Base-by-base conservation (phyloP, 1,140 invertebrate genomes). In the Harpegnathos saltator region DNA sequence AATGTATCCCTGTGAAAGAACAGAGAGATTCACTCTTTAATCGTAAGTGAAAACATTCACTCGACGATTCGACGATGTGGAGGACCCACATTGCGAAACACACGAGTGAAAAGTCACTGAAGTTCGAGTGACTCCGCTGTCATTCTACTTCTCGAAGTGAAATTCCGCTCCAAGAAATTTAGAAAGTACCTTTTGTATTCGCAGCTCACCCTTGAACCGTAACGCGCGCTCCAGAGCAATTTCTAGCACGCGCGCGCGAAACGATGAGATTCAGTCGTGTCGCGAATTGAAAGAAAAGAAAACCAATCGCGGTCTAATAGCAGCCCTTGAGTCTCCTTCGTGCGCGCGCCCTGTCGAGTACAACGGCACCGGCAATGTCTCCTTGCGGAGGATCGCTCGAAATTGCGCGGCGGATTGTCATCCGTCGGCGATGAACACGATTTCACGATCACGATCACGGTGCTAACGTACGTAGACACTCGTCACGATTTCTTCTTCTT, bases 301-400 rank as follows among this genome's bases (percentile, higher is more conserved):
- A 69, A 19, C 52, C 11, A 38, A 56, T 17, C 44, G 61, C 58
- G 54, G 15, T 68, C 52, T 19, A 22, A 58, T 71, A 26, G 65
- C 48, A 38, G 48, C 54, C 29, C 15, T 58, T 33, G 75, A 71
- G 38, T 71, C 58, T 4, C n/a, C 65, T 71, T 71, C 33, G 65
- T 56, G 50, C 15, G 26, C 59, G 44, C 44, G 26, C 26, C 29
- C 22, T 44, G 22, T 29, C 9, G 44, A 50, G 50, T 73, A 38
- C 17, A 24, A 24, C 50, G 50, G 52, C 33, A 33, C 17, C 5
- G 17, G 26, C 38, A 44, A 5, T 44, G 52, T 74, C 38, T 58
- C 38, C 22, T 11, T 11, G 38, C 71, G 71, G 22, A 26, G 19
- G 15, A 14, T 61, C 14, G 38, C 38, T 63, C n/a, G 3, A 29